phyloP scores from a whole-genome alignment of 2,113 vertebrate genomes.

The Platysteira castanea region DNA sequence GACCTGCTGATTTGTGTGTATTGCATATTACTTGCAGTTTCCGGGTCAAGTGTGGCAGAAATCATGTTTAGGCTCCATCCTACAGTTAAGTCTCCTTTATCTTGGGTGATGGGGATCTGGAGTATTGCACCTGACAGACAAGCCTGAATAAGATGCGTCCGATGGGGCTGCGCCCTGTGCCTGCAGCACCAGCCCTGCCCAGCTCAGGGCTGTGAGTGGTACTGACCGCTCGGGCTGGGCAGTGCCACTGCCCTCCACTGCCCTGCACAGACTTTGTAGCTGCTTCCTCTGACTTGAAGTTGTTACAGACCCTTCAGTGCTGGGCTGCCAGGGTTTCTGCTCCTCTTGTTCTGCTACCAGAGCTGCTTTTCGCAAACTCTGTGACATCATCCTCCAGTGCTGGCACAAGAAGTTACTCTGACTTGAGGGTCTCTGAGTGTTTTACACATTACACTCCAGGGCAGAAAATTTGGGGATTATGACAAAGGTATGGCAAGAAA shows the following conservation, averaged over 20 bases:
- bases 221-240: not conserved
- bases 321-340: not conserved
- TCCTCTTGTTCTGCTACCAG: not conserved
- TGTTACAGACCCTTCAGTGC: not conserved
- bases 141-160: not conserved
- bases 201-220: rapidly evolving
- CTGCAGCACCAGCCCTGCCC: not conserved
- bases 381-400: not conserved
- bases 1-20: not conserved
- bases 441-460: not conserved
- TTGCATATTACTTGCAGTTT: not conserved
- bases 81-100: not conserved
- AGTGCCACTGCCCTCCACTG: not conserved
- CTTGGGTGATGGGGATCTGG: not conserved
- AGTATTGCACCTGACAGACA: not conserved
- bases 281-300: not conserved
- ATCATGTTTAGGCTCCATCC: not conserved
- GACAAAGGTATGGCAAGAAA: not conserved
- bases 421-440: not conserved
- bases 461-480: not conserved
- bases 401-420: not conserved
- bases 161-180: not conserved
- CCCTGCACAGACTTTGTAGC: not conserved
- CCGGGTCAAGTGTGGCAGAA: not conserved
- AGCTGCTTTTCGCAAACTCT: not conserved